Evolutionary conservation across 2,113 vertebrate species (phyloP), one percentile per base, ranked within the genome.

Genomic region (Eclectus roratus): DNA sequence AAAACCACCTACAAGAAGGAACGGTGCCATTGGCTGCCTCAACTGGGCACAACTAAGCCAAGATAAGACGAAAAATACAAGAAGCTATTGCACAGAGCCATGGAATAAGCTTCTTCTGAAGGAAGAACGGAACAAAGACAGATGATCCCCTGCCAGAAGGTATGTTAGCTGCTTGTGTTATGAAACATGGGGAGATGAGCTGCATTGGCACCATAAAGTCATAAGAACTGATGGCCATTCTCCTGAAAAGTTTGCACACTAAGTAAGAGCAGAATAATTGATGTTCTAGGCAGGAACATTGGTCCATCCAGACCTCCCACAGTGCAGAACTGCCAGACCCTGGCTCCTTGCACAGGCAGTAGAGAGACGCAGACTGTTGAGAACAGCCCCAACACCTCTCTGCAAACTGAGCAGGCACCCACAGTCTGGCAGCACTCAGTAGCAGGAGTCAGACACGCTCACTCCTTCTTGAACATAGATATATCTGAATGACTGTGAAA

Each of bases 91-190:
- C n/a, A 78, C 20, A 79, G 49, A 88, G 53, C 19, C 50, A 28
- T 11, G 35, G 52, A 63, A 65, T 3, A 55, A 74, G 41, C 23
- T 5, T n/a, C 28, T 50, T 21, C 43, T 50, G 50, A 35, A 65
- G 76, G 9, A 80, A 24, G 68, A 47, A 50, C 61, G 70, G 70
- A 56, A 10, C 37, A 55, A n/a, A 88, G 66, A 5, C 3, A 46
- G 76, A 21, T 25, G 37, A n/a, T 41, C 14, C 13, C 29, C 14
- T 47, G 61, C 33, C 80, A 60, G 27, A 28, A 73, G 35, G 43
- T 0, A 0, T 16, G 9, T 49, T 90, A 7, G 10, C 35, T 55
- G 35, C 35, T 70, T 0, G 0, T 9, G 29, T 17, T 41, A 11
- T 0, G 2, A 72, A 61, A 49, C 25, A 13, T 4, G 47, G 53